Percentiles rank a stretch among this genome's conserved stretches.
These are phyloP conservation scores for Chrysomallon squamiferum DNA, from an alignment of 1,140 invertebrate species.

Conservation along the genomic window DNA sequence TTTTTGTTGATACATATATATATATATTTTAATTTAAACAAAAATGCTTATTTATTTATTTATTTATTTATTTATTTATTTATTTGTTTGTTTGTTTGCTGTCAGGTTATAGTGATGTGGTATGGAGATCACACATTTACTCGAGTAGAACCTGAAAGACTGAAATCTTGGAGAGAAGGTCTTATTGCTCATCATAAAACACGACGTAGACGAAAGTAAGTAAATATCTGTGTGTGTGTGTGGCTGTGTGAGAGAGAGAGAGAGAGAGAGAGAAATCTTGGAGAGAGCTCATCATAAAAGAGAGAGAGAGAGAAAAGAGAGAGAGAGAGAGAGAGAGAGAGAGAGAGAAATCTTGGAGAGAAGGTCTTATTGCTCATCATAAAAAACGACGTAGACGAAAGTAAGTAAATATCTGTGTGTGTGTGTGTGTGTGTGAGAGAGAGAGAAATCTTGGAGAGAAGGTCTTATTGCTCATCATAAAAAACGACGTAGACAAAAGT, in stretches of 20 bases:
- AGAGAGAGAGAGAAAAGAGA: too few relatives aligned
- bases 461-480: constrained; percentile 86
- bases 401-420: too few relatives aligned
- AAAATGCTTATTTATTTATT: too few relatives aligned
- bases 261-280: too few relatives aligned
- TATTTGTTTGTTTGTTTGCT: constrained; percentile 5
- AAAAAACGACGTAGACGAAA: constrained; percentile 68
- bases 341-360: constrained; percentile 78
- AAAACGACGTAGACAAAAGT: constrained; percentile 65
- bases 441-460: constrained; percentile 81
- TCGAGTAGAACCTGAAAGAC: constrained; percentile 72
- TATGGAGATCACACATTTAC: constrained; percentile 75
- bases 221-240: too few relatives aligned
- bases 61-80: too few relatives aligned
- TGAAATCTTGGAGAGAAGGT: constrained; percentile 83
- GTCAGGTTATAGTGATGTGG: constrained; percentile 77
- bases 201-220: constrained; percentile 53
- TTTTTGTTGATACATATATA: too few relatives aligned
- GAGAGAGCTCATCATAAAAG: too few relatives aligned
- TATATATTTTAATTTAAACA: too few relatives aligned
- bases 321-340: too few relatives aligned
- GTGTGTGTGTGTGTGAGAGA: too few relatives aligned
- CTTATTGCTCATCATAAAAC: constrained; percentile 86
- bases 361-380: constrained; percentile 87
- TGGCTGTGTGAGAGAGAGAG: too few relatives aligned